A percentile compares a stretch with the other conserved stretches of the same genome.
phyloP scores from a whole-genome alignment of 2,888 invertebrate species.

The Asteroscopus sphinx region DNA sequence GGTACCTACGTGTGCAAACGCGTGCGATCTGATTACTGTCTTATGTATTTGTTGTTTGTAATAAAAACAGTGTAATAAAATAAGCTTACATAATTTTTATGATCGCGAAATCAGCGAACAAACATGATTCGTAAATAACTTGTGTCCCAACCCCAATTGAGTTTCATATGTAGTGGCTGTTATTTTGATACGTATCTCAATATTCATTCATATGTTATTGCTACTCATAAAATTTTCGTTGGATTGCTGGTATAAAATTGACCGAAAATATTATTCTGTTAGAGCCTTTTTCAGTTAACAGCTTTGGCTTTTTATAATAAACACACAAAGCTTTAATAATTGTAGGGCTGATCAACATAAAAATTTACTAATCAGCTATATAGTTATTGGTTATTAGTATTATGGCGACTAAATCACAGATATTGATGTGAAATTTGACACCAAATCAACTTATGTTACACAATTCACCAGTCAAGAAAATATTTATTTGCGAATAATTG shows the following conservation, averaged over 20 bases:
- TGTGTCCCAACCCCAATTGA: conserved; percentile 38
- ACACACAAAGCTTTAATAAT: no score
- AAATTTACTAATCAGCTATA: no score
- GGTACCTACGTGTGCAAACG: background rate
- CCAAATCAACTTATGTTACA: no score
- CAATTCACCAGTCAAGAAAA: no score
- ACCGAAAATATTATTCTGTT: conserved; percentile 3
- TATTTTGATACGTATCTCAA: conserved; percentile 53
- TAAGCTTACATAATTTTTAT: conserved; percentile 53
- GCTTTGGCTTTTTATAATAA: no score
- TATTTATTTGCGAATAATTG: no score
- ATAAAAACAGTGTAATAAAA: conserved; percentile 54
- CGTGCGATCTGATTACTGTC: conserved; percentile 26
- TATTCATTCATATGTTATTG: conserved; percentile 49
- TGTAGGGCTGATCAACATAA: no score
- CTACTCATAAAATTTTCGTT: conserved; percentile 36
- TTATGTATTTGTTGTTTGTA: conserved; percentile 37
- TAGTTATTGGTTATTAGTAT: no score
- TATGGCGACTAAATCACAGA: no score
- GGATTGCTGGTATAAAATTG: conserved; percentile 11
- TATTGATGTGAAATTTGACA: no score
- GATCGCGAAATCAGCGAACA: conserved; percentile 44
- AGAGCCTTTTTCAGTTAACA: background rate
- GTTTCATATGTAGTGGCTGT: conserved; percentile 37
- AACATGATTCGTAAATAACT: conserved; percentile 48